These are phyloP conservation scores for Drosophila mimetica DNA, from an alignment of 2,888 invertebrate species.

Conservation along the genomic window DNA sequence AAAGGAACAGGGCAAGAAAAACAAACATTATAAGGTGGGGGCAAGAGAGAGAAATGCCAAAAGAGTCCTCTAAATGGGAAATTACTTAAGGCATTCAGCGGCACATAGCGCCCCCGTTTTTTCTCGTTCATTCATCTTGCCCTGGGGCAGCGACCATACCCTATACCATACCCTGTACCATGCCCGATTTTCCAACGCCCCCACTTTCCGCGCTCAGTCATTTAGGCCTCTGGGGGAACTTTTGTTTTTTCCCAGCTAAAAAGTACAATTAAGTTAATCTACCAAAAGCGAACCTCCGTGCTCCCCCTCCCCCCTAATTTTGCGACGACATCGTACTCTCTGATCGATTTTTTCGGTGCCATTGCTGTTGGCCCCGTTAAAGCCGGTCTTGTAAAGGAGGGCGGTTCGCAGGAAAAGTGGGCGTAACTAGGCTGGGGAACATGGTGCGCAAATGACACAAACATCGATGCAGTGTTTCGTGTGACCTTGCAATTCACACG, in stretches of 20 bases:
- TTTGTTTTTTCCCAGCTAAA: constrained; percentile 32
- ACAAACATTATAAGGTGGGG: constrained; percentile 14
- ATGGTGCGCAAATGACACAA: constrained; percentile 21
- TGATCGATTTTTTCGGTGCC: constrained; percentile 28
- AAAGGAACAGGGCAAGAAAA: constrained; percentile 13
- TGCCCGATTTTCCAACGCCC: constrained; percentile 5
- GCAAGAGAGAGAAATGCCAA: constrained; percentile 9
- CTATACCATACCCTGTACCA: no score
- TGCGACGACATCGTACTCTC: constrained; percentile 34
- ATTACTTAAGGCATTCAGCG: constrained; percentile 64
- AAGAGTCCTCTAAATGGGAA: constrained; percentile 49
- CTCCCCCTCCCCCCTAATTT: constrained; percentile 1
- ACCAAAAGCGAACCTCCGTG: constrained; percentile 1
- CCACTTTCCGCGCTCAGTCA: constrained; percentile 11
- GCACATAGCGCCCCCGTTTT: not conserved
- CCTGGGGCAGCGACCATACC: constrained; percentile 16
- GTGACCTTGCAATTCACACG: constrained; percentile 2
- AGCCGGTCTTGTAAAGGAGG: constrained; percentile 6
- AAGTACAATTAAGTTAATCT: constrained; percentile 43
- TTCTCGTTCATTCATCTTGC: constrained; percentile 4
- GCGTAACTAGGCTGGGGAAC: constrained; percentile 12
- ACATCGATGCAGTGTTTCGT: constrained; percentile 5
- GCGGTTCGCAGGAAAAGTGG: constrained; percentile 5
- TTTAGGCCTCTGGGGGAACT: constrained; percentile 11
- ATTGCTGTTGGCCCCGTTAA: constrained; percentile 25